Base-by-base conservation (phyloP, 2,797 vertebrate species). In the Phaenicophaeus curvirostris region DNA sequence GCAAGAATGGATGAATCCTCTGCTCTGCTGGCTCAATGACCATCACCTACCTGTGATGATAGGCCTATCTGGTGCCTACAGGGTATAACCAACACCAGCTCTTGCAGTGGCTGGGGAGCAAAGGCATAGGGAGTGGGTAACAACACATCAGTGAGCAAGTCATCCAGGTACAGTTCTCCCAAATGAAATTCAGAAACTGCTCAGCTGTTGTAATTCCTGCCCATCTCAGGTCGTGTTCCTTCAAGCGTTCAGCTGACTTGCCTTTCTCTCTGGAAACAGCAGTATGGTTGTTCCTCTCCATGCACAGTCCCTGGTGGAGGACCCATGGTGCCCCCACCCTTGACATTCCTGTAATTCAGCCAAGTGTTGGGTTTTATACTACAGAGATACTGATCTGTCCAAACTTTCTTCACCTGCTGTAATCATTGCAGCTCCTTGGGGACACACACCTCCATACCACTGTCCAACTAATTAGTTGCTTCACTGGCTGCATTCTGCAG, bases 391-490 rank as follows among this genome's bases (percentile, higher is more conserved):
- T 3, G 58, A 91, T 89, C 89, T 88, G 84, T 73, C 88, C 95
- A 96, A 93, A 96, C 91, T 97, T 97, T 91, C 90, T 96, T 98
- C 96, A 98, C 97, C 97, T 98, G 91, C 95, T 97, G 95, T 91
- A 93, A 93, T 95, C 94, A 84, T 96, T 94, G 87, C 57, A 91
- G 42, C 51, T 94, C 96, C 97, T 96, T 89, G 55, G 96, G 93
- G 96, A 97, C 85, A 59, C 93, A 96, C 96, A 97, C 97, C 97
- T 96, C 93, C 93, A 94, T 94, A 95, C 90, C 96, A 96, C 95
- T 96, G 96, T 96, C 98, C 98, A 98, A 95, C 87, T 93, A 95
- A 98, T 98, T 98, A 98, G 96, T 85, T 97, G 98, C 98, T 97
- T 98, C 96, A 93, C 95, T 97, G 97, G 96, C 89, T 96, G 95